Base-by-base conservation (phyloP, 2,797 vertebrate genomes). In the Galago senegalensis region DNA sequence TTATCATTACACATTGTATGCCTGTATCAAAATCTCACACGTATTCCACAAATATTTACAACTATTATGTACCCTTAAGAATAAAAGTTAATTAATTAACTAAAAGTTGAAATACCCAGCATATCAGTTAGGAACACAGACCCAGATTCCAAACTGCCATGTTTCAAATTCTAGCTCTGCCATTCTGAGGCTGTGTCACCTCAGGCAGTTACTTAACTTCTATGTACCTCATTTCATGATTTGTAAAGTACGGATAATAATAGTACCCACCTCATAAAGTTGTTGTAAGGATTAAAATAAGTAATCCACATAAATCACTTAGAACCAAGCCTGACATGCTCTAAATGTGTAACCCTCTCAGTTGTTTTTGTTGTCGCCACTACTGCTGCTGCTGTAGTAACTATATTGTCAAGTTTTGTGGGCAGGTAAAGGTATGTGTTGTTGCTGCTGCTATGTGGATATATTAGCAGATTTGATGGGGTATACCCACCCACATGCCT, bases 261-360 rank as follows among this genome's bases (percentile, higher is more conserved):
- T 56, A 69, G n/a, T 46, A 20, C n/a, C 37, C 10, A 87, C 9
- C 73, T 96, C 60, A 46, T 96, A 94, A 96, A 96, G 89, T 37
- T 88, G 82, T 76, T 93, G 25, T 94, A 65, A 94, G 72, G 67
- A 95, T 97, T 87, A 89, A 93, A 97, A 84, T 46, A 95, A 87
- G 53, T 63, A 79, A 60, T 85, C 84, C 29, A 12, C 27, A 25
- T 58, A 87, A 94, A 95, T 67, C 80, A 72, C 79, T 95, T 87
- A 87, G 77, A 72, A 87, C 70, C 80, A 56, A 96, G 76, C 53
- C 87, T 86, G 73, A 83, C 73, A 92, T 27, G 37, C 37, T 89
- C 61, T 23, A 73, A 87, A 29, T 72, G n/a, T 84, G 10, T 76
- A 63, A 8, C 89, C 73, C 49, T 56, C 37, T 65, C 76, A n/a